Conservation (phyloP, 2,888 invertebrate genomes). For the Venustoraphidia nigricollis region DNA sequence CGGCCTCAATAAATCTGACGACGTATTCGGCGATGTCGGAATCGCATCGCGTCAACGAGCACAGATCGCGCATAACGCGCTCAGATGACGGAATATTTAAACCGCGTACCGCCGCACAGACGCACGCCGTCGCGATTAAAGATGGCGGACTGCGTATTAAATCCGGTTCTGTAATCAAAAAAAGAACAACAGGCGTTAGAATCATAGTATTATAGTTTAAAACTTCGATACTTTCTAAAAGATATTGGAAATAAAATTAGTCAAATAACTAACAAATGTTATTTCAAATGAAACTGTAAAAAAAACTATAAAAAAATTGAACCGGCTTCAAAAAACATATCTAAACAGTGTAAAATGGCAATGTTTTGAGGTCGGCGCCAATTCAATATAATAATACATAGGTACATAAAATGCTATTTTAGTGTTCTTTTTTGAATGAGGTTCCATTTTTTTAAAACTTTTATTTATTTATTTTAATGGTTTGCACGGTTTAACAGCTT, state of each 20-base stretch:
- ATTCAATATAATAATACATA: too few relatives aligned
- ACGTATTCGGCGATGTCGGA: slow-evolving; percentile 36
- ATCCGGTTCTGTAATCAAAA: slow-evolving; percentile 46
- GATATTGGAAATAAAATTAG: not conserved
- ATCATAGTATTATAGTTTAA: not conserved
- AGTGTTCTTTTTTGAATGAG: too few relatives aligned
- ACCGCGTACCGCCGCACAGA: slow-evolving; percentile 51
- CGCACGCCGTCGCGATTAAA: slow-evolving; percentile 51
- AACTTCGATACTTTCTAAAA: not conserved
- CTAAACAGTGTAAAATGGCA: too few relatives aligned
- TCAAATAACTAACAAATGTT: too few relatives aligned
- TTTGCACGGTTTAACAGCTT: too few relatives aligned
- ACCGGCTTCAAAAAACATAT: too few relatives aligned
- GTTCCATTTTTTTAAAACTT: too few relatives aligned
- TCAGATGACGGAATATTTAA: slow-evolving; percentile 31
- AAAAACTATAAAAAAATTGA: too few relatives aligned
- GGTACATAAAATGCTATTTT: too few relatives aligned
- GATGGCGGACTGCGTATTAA: slow-evolving; percentile 56
- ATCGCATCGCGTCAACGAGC: slow-evolving; percentile 32
- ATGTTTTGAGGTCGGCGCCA: too few relatives aligned
- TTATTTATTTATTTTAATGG: too few relatives aligned
- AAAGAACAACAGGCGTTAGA: slow-evolving; percentile 7
- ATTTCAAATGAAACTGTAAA: too few relatives aligned
- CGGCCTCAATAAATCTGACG: slow-evolving; percentile 40
- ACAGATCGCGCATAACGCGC: slow-evolving; percentile 24